Base-by-base conservation (phyloP, 2,797 vertebrate species). In the Lycodopsis pacificus region DNA sequence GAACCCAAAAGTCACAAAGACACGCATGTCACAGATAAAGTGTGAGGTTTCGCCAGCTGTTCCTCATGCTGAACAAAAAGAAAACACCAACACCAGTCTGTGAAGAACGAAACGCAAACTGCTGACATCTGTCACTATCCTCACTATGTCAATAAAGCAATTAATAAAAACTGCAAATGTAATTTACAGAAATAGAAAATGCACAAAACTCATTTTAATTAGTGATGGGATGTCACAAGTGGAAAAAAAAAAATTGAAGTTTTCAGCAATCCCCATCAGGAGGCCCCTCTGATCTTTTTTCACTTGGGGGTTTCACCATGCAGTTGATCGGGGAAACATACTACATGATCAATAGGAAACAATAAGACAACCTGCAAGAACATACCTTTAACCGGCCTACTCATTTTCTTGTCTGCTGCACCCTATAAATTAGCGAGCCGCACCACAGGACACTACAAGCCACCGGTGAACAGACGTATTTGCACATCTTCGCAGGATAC, bases 61-160 rank as follows among this genome's bases (percentile, higher is more conserved):
- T 57, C 27, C 20, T 57, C 36, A 42, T 3, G n/a, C 1, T 68
- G 8, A 72, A 53, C 4, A 17, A 11, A 64, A 25, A 48, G 1
- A 65, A 65, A 38, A 32, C 5, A 1, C 7, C 22, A 25, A 19
- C 36, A 64, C 19, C 48, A 34, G 46, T 81, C 70, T 73, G 10
- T 75, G 49, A 65, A 70, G 7, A 10, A 65, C 81, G 69, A 69
- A 85, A 76, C 75, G 25, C 63, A 56, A 68, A 67, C 46, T n/a
- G 25, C 11, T n/a, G 20, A 20, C 7, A 48, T 20, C 32, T 61
- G 12, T 54, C n/a, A 7, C 15, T n/a, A 7, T 17, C 30, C 36
- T 73, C 19, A 44, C 17, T 38, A 40, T 63, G n/a, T 42, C 14
- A 46, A 34, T n/a, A 14, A 34, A 61, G 58, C 34, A 27, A 17